These are phyloP conservation scores for Lerista edwardsae DNA, from an alignment of 2,797 vertebrate species.

Conservation along the genomic window DNA sequence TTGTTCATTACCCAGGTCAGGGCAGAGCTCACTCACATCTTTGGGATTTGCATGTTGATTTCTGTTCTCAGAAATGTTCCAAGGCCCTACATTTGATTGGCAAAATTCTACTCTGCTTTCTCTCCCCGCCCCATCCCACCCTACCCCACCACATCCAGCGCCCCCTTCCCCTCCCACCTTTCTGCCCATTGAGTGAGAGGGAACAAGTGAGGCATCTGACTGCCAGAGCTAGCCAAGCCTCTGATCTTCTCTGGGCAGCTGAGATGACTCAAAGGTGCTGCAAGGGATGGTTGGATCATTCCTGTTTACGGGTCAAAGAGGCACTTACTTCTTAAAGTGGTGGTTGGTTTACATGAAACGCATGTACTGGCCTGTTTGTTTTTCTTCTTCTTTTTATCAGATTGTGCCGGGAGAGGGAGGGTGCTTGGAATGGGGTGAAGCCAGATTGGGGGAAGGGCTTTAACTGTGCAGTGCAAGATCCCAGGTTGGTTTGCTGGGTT, in stretches of 20 bases:
- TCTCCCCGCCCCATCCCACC: not conserved
- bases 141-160: not conserved
- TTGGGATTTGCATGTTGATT: slow-evolving; percentile 37
- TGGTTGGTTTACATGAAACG: no score
- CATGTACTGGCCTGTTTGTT: no score
- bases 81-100: not conserved
- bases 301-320: not conserved
- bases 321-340: no score
- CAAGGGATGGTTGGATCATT: not conserved
- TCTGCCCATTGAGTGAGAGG: not conserved
- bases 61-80: slow-evolving; percentile 38
- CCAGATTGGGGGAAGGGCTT: not conserved
- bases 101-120: not conserved
- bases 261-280: rapidly evolving
- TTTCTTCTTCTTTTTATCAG: not conserved
- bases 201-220: not conserved
- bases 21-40: slow-evolving; percentile 54
- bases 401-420: no score
- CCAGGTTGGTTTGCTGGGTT: not conserved
- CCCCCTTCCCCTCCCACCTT: not conserved
- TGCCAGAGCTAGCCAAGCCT: not conserved
- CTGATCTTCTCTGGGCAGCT: not conserved
- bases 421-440: no score
- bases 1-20: slow-evolving; percentile 27
- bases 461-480: not conserved